Evolutionary conservation across 2,797 vertebrate genomes (phyloP).

Genomic region (Salmo trutta): DNA sequence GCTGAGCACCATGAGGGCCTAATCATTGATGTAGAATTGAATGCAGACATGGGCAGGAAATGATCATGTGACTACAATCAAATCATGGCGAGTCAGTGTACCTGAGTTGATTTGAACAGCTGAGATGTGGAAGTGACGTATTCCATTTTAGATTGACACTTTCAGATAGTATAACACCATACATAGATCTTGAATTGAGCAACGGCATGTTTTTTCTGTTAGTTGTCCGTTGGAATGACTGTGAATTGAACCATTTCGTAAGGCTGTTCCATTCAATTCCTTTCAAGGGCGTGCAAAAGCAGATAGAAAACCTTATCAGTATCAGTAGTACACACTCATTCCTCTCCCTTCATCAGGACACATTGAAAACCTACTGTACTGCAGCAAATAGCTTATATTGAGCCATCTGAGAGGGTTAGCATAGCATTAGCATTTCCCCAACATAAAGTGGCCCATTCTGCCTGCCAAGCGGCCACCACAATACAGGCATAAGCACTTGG

Average conservation of each 20-base stretch:
- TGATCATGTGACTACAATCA: neutral
- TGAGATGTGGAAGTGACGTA: neutral
- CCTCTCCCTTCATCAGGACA: no score
- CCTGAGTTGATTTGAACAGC: neutral
- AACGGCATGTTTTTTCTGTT: neutral
- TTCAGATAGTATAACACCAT: neutral
- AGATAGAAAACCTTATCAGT: no score
- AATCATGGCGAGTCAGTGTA: neutral
- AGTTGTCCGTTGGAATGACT: no score
- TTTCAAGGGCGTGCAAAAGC: no score
- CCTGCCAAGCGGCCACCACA: constrained; percentile 1
- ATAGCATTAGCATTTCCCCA: constrained; percentile 1
- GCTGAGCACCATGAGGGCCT: neutral
- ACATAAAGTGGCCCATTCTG: neutral
- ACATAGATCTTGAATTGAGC: neutral
- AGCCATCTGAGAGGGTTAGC: neutral
- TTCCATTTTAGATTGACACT: neutral
- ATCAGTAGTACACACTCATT: no score
- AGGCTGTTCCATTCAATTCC: no score
- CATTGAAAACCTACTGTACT: no score
- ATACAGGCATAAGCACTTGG: neutral
- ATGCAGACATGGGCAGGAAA: neutral
- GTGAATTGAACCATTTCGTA: no score
- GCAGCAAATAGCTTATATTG: neutral
- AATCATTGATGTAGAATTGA: neutral